Evolutionary conservation across 2,113 vertebrate species (phyloP).

Genomic region (Aix galericulata): DNA sequence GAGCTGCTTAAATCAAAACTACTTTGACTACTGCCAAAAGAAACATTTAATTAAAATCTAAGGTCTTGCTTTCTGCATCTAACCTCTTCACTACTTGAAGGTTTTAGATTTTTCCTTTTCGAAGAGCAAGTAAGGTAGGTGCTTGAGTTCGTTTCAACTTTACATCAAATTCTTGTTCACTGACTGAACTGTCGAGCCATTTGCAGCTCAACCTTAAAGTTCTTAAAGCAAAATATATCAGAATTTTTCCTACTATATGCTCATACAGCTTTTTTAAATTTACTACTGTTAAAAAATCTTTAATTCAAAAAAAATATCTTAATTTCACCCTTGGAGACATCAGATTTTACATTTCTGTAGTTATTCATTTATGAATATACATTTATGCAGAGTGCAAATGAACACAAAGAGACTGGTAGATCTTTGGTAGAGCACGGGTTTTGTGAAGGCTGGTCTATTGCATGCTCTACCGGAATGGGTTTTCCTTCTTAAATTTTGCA

Average conservation of each 20-base stretch:
- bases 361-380: background rate
- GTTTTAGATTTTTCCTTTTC: background rate
- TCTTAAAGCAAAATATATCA: background rate
- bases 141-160: background rate
- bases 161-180: background rate
- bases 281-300: background rate
- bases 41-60: background rate
- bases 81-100: background rate
- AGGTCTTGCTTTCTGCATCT: background rate
- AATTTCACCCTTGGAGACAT: background rate
- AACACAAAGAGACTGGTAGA: background rate
- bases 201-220: background rate
- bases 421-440: background rate
- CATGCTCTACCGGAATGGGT: background rate
- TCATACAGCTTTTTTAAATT: background rate
- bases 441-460: background rate
- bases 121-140: background rate
- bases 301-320: background rate
- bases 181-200: background rate
- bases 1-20: background rate
- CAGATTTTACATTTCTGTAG: background rate
- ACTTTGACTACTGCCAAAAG: background rate
- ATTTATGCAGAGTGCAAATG: background rate
- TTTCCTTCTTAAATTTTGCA: slow-evolving; percentile 16
- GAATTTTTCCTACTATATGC: background rate